Evolutionary conservation across 2,888 invertebrate genomes (phyloP), one percentile per base, ranked within the genome.

Genomic region (Leptopilina drosophilae): DNA sequence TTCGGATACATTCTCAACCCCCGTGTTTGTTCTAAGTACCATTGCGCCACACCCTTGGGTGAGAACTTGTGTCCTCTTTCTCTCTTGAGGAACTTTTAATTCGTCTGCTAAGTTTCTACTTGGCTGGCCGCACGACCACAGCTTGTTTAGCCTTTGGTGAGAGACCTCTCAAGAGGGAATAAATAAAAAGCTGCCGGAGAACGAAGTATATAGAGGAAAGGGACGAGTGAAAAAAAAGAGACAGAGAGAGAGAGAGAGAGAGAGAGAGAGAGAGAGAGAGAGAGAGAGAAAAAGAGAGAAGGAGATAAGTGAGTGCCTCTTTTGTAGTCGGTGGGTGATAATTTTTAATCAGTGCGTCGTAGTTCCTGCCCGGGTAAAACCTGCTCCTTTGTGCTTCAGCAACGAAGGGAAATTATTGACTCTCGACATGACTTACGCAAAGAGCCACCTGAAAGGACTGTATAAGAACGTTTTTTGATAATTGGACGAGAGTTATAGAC

Each of bases 281-380:
- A 77, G 78, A 79, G 80, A 75, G 77, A 73, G 80, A 33, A 33
- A 20, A 62, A 46, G 77, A 77, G 78, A 79, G 80, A 75, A 77
- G 76, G 80, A 33, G 62, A 76, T 76, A 79, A 80, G 78, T 81
- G 80, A 80, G 78, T 80, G 82, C 83, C 83, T 81, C 85, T 85
- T 85, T 73, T 73, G 73, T 73, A 73, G 87, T 82, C 85, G 85
- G 83, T 84, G 87, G 89, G 89, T 89, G 89, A 89, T 90, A 90
- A 90, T 90, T 90, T 90, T 90, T 90, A 90, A 90, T 90, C 90
- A 90, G 88, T 85, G 88, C 85, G 86, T 86, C 87, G 85, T 84
- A 77, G 46, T 84, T 83, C 87, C 84, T 86, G 82, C 82, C 85
- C 82, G 83, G 85, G 84, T 82, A 82, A 80, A 83, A 83, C 83